These are phyloP conservation scores for Dallia pectoralis DNA, from an alignment of 2,797 vertebrate genomes.

Conservation along the genomic window DNA sequence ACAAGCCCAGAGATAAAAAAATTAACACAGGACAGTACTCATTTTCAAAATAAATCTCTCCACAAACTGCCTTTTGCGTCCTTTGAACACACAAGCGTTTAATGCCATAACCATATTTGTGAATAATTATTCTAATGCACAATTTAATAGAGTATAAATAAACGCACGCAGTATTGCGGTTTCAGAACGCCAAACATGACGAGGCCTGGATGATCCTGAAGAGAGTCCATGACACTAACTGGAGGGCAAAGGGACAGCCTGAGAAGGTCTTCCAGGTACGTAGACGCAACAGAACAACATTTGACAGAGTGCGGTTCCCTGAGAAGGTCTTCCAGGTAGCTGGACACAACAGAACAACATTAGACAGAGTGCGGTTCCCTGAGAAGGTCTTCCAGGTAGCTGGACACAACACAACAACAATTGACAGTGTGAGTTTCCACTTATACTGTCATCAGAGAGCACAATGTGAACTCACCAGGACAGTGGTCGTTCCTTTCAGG, in stretches of 20 bases:
- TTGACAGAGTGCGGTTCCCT: background rate
- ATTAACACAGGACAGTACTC: too few species aligned
- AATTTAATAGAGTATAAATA: too few species aligned
- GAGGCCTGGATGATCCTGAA: slow-evolving; percentile 99
- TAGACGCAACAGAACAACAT: background rate
- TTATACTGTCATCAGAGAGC: background rate
- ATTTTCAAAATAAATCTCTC: too few species aligned
- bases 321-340: too few species aligned
- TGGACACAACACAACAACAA: background rate
- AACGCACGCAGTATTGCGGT: background rate
- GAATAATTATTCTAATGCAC: too few species aligned
- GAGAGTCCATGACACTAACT: slow-evolving; percentile 94
- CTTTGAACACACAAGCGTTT: too few species aligned
- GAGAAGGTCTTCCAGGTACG: slow-evolving; percentile 95
- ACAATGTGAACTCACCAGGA: background rate
- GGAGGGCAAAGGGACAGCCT: slow-evolving; percentile 91
- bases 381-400: slow-evolving; percentile 95
- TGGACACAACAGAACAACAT: background rate
- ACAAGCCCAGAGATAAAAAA: too few species aligned
- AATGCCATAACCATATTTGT: too few species aligned
- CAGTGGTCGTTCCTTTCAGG: slow-evolving; percentile 63
- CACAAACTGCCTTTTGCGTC: too few species aligned
- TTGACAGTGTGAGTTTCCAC: background rate
- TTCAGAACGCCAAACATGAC: slow-evolving; percentile 91
- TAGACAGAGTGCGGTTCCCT: slow-evolving; percentile 50